These are phyloP conservation scores for Actenoides hombroni DNA, from an alignment of 2,113 vertebrate genomes.

Conservation along the genomic window DNA sequence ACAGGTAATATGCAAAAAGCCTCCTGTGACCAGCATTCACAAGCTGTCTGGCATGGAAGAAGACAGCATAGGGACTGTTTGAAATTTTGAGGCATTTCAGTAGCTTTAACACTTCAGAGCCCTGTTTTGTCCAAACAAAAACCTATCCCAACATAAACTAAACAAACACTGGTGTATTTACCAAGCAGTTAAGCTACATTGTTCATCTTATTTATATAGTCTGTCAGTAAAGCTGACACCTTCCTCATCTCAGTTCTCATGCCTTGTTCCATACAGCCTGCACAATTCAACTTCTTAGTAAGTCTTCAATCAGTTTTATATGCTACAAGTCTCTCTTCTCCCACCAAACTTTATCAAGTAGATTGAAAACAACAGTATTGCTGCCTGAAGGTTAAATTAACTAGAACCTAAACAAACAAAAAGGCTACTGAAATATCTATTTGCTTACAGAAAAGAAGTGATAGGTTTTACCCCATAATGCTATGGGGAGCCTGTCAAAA, in stretches of 20 bases:
- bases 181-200: not conserved
- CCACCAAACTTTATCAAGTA: not conserved
- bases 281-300: not conserved
- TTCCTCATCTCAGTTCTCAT: not conserved
- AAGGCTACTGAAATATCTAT: not conserved
- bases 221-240: not conserved
- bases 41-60: not conserved
- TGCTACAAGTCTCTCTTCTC: not conserved
- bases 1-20: not conserved
- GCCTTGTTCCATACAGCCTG: not conserved
- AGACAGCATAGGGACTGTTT: not conserved
- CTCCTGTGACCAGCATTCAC: not conserved
- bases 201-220: not conserved
- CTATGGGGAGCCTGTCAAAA: not conserved
- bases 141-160: not conserved
- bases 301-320: not conserved
- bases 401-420: not conserved
- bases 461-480: not conserved
- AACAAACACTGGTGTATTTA: not conserved
- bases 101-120: not conserved
- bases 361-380: not conserved
- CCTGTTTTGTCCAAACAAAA: not conserved
- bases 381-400: not conserved
- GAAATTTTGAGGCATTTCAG: not conserved
- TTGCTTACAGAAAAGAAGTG: not conserved